phyloP scores from a whole-genome alignment of 2,888 invertebrate species.

The Drosophila neonasuta region DNA sequence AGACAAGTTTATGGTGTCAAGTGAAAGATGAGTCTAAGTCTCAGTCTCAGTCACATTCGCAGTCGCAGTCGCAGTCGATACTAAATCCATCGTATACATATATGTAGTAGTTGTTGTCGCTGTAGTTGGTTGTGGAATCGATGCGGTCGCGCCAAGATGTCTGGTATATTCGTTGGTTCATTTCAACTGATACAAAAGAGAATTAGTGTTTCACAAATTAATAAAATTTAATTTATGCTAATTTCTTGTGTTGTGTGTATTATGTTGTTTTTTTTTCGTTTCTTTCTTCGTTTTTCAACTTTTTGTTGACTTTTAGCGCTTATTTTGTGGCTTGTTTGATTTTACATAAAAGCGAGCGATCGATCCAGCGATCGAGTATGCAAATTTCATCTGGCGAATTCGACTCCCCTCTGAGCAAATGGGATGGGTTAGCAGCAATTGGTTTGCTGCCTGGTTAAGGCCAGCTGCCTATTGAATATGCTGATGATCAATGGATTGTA shows the following conservation, averaged over 20 bases:
- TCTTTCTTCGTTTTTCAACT: background rate
- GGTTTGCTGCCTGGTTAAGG: slow-evolving; percentile 13
- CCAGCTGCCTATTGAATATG: slow-evolving; percentile 19
- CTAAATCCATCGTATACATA: background rate
- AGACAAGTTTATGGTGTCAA: slow-evolving; percentile 50
- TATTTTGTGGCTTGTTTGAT: slow-evolving; percentile 47
- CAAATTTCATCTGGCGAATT: slow-evolving; percentile 48
- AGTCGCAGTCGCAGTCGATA: slow-evolving; percentile 1
- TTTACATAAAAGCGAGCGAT: slow-evolving; percentile 59
- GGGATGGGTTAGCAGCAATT: slow-evolving; percentile 36
- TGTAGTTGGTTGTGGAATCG: slow-evolving; percentile 12
- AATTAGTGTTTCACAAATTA: slow-evolving; percentile 74
- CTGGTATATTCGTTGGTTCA: slow-evolving; percentile 49
- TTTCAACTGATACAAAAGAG: slow-evolving; percentile 51
- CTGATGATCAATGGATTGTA: slow-evolving; percentile 27
- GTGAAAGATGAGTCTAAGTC: slow-evolving; percentile 61
- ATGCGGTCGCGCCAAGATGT: slow-evolving; percentile 66
- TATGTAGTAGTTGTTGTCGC: background rate
- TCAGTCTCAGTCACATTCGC: background rate
- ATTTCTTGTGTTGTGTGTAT: slow-evolving; percentile 50
- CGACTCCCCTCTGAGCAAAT: slow-evolving; percentile 34
- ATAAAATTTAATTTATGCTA: slow-evolving; percentile 75
- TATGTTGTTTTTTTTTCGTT: slow-evolving; percentile 1
- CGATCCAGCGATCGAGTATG: slow-evolving; percentile 55
- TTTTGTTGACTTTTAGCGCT: slow-evolving; percentile 30